Base-by-base conservation (phyloP, 92 coral and sea anemone species). In the Isaurus tuberculatus region DNA sequence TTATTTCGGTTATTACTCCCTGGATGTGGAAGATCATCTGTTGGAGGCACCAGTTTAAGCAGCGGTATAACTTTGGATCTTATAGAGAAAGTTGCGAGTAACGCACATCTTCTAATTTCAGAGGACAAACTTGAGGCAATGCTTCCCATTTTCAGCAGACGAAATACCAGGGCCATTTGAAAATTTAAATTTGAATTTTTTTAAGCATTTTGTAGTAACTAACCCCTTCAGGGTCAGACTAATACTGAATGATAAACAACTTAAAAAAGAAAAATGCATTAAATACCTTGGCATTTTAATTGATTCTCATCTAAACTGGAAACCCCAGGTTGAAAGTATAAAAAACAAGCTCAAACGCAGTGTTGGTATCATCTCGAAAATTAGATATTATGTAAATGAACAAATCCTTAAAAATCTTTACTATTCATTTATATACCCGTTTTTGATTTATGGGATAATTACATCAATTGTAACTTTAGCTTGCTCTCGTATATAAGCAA, bases 31-130 rank as follows among this genome's bases (percentile, higher is more conserved):
- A 90, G 84, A 40, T 55, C 88, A n/a, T 83, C 86, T 79, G 81
- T 87, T 40, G 93, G 88, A 22, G 75, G 93, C 33, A 72, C 80
- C 14, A 77, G 74, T 19, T 58, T 90, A 4, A 30, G 67, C 58
- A 75, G 85, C 30, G 91, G 91, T 10, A 69, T 87, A 3, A 87
- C 86, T 31, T n/a, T 87, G 67, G 79, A 70, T 32, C 85, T 90
- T 48, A 36, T 90, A 28, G 78, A 90, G 14, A 26, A 9, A 20
- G 86, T 83, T 13, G 36, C 32, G 8, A n/a, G 34, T 78, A 61
- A 70, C 49, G 58, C 32, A 31, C 23, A 25, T 73, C 22, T 27
- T 2, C 22, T 79, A 9, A 49, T 42, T 2, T 68, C 48, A 14
- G 73, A 23, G 42, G 48, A 68, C 31, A 33, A 14, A 3, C 29